Conservation (phyloP, 2,888 invertebrate genomes). For the Dioctria rufipes region DNA sequence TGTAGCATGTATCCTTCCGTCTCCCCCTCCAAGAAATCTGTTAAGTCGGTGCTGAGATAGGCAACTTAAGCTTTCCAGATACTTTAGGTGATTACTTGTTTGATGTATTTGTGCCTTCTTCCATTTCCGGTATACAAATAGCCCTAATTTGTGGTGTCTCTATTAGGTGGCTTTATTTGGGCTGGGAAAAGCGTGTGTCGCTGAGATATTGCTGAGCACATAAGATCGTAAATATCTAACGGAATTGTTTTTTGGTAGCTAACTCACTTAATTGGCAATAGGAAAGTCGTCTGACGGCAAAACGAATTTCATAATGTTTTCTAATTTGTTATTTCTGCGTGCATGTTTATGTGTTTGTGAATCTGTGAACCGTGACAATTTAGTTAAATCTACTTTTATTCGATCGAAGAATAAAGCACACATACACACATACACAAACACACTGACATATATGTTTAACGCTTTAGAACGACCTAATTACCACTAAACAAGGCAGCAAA, state of each 20-base stretch:
- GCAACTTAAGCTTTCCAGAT: slow-evolving; percentile 46
- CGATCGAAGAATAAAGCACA: too few species aligned
- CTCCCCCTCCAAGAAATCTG: slow-evolving; percentile 31
- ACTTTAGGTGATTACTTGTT: slow-evolving; percentile 55
- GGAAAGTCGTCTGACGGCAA: slow-evolving; percentile 9
- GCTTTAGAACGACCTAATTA: slow-evolving; percentile 38
- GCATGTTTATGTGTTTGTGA: slow-evolving; percentile 2
- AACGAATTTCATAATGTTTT: slow-evolving; percentile 40
- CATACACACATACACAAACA: too few species aligned
- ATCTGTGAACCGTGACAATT: background rate
- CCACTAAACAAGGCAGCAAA: slow-evolving; percentile 1
- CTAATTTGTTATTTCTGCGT: slow-evolving; percentile 30
- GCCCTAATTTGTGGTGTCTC: slow-evolving; percentile 52
- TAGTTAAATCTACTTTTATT: background rate
- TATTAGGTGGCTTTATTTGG: slow-evolving; percentile 34
- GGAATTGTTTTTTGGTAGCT: slow-evolving; percentile 29
- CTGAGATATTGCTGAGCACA: slow-evolving; percentile 36
- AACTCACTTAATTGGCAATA: slow-evolving; percentile 28
- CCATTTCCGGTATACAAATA: slow-evolving; percentile 54
- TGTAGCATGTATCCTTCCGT: background rate
- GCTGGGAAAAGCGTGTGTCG: slow-evolving; percentile 11
- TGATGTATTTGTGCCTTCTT: slow-evolving; percentile 52
- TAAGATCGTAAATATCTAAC: slow-evolving; percentile 17
- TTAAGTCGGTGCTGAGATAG: slow-evolving; percentile 54
- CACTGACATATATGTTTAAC: slow-evolving; percentile 25